Evolutionary conservation across 1,140 invertebrate genomes (phyloP).

Genomic region (Nebria ingens): DNA sequence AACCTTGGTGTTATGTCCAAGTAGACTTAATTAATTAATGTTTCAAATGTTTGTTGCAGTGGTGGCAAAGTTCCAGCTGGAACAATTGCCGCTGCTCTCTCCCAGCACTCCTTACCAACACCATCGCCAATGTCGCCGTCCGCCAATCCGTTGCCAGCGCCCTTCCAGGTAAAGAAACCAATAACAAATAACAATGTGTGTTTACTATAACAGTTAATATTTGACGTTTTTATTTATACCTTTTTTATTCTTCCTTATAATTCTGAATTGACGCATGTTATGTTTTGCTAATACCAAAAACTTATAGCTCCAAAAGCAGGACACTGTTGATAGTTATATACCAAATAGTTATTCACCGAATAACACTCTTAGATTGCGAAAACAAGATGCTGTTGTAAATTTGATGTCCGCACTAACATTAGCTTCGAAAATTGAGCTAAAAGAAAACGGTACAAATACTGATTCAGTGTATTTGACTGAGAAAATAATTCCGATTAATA

Average conservation of each 20-base stretch:
- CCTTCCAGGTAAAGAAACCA: slow-evolving; percentile 27
- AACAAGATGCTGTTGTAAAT: slow-evolving; percentile 2
- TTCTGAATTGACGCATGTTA: neutral
- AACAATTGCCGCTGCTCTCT: slow-evolving; percentile 52
- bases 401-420: slow-evolving; percentile 4
- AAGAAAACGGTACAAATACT: slow-evolving; percentile 5
- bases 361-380: neutral
- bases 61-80: slow-evolving; percentile 50
- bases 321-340: neutral
- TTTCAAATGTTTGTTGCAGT: slow-evolving; percentile 32
- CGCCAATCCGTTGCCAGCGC: slow-evolving; percentile 26
- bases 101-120: slow-evolving; percentile 33
- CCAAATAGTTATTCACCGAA: neutral
- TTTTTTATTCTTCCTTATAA: neutral
- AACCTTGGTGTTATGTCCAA: neutral
- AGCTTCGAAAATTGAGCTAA: neutral
- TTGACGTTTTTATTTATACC: no score
- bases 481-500: slow-evolving; percentile 1
- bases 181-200: no score
- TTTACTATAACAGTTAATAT: no score
- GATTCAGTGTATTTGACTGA: neutral
- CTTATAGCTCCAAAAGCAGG: neutral
- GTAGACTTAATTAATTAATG: neutral
- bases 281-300: neutral
- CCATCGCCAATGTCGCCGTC: slow-evolving; percentile 43